Base-by-base conservation (phyloP, 2,113 vertebrate genomes). In the Pyrgilauda ruficollis region DNA sequence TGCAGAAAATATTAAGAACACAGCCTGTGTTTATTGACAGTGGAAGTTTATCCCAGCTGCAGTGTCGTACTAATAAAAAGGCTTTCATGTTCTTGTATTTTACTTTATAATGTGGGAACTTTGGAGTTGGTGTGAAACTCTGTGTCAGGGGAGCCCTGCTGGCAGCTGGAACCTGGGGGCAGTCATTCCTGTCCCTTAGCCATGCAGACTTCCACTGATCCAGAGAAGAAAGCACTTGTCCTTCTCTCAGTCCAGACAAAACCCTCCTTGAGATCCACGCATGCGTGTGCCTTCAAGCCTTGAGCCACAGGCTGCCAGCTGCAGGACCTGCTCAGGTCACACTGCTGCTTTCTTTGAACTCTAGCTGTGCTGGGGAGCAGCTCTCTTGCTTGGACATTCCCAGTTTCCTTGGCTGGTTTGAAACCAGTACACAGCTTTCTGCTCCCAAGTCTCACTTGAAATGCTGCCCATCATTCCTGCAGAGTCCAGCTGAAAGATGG, bases 381-480 rank as follows among this genome's bases (percentile, higher is more conserved):
- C 22, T 76, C 76, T 77, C 70, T 77, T 15, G 8, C 49, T 37
- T 18, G 58, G 41, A 23, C 37, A 35, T 53, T 73, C 53, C 47
- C 24, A 61, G 19, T n/a, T 76, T 58, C 35, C 41, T 64, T 3
- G 7, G 44, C 22, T 31, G 6, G 9, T 79, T 62, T 73, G 49
- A 89, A 86, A 66, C 53, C 1, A 0, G 31, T 3, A 8, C 0
- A 3, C 19, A 56, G 33, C 41, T 76, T 68, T 91, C 43, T 73
- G 68, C 49, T 79, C 44, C 47, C 7, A 21, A 82, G 20, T 31
- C 13, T 81, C 15, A 15, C 39, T 8, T 31, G 46, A 50, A 76
- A 77, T 27, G 21, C 72, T 4, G 2, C n/a, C 7, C 0, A 0
- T 47, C 26, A 20, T 43, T 87, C 17, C 68, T n/a, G 22, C 30